Conservation (phyloP, 1,140 invertebrate species). For the Plodia interpunctella region DNA sequence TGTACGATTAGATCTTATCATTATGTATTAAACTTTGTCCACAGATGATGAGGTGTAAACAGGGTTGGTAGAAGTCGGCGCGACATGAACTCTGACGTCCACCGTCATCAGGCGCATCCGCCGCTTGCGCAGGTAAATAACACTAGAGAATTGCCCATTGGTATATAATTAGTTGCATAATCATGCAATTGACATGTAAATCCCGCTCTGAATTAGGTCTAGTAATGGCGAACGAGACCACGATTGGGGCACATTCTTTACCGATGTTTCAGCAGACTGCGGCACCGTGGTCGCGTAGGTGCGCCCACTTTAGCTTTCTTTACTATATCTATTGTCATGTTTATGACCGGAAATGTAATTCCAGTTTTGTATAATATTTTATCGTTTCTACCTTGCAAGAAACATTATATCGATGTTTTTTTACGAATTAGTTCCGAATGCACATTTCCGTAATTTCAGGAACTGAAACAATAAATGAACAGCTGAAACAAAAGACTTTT, state of each 20-base stretch:
- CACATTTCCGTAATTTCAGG: no score
- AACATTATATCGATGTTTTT: no score
- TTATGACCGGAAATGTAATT: conserved; percentile 9
- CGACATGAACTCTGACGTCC: conserved; percentile 72
- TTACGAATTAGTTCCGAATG: no score
- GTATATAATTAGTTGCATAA: no score
- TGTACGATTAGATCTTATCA: no score
- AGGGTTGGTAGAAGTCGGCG: conserved; percentile 38
- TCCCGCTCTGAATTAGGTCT: conserved; percentile 14
- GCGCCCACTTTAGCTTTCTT: conserved; percentile 20
- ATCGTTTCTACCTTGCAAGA: no score
- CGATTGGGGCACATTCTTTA: conserved; percentile 36
- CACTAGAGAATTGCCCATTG: no score
- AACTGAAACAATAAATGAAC: no score
- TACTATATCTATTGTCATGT: not conserved
- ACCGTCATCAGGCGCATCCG: conserved; percentile 70
- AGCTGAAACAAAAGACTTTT: not conserved
- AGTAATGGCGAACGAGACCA: conserved; percentile 31
- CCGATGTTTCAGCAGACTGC: conserved; percentile 25
- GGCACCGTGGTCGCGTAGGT: conserved; percentile 19
- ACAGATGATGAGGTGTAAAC: conserved; percentile 66
- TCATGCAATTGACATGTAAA: not conserved
- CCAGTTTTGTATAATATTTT: not conserved
- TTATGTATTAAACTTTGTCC: conserved; percentile 39
- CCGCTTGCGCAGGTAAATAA: conserved; percentile 63